phyloP scores from a whole-genome alignment of 2,113 vertebrate genomes.

The Sceloporus tristichus region DNA sequence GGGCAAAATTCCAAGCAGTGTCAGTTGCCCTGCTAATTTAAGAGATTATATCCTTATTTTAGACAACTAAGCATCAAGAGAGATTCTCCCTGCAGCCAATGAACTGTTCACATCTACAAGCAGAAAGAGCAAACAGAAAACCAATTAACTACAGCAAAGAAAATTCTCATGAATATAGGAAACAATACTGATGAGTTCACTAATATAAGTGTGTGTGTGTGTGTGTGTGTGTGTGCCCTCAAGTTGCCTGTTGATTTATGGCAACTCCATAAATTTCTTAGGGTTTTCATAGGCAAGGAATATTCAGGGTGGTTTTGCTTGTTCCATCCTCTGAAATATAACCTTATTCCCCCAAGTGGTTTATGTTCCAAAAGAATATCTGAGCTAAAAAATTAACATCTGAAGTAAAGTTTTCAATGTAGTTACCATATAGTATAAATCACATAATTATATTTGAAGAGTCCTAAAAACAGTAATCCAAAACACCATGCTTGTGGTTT shows the following conservation, averaged over 20 bases:
- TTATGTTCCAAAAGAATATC: not conserved
- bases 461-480: not conserved
- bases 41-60: constrained; percentile 28
- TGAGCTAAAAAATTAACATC: not conserved
- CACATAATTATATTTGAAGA: constrained; percentile 12
- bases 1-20: constrained; percentile 3
- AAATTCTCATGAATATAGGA: not conserved
- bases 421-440: constrained; percentile 1
- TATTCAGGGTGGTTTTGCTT: not conserved
- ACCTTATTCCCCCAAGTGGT: not conserved
- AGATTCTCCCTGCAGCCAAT: constrained; percentile 1
- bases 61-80: constrained; percentile 1
- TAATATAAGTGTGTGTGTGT: not conserved
- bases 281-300: not conserved
- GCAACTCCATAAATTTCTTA: no score
- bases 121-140: not conserved
- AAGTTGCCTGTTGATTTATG: no score
- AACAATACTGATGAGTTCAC: constrained; percentile 1
- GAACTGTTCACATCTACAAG: not conserved
- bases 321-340: no score
- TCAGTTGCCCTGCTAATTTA: constrained; percentile 14
- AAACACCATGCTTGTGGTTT: not conserved
- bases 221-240: no score
- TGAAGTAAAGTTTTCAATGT: not conserved
- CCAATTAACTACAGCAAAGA: not conserved